Conservation (phyloP, 2,888 invertebrate genomes). For the Hedychridium roseum region DNA sequence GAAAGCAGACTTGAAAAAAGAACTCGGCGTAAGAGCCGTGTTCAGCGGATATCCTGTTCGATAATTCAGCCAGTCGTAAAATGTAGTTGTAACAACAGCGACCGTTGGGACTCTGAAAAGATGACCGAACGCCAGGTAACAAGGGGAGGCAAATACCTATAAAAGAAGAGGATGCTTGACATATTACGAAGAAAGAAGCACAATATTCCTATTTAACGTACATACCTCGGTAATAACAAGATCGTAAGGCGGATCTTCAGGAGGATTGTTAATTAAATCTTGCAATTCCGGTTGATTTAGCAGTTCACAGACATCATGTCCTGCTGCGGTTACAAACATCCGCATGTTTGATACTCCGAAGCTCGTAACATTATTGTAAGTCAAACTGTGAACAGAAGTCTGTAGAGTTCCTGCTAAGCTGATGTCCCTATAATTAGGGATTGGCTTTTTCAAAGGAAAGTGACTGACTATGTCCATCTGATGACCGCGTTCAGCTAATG, state of each 20-base stretch:
- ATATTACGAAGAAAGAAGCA: too few relatives aligned
- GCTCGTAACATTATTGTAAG: constrained; percentile 24
- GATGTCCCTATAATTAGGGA: constrained; percentile 57
- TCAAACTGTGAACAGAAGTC: constrained; percentile 35
- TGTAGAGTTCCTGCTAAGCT: constrained; percentile 34
- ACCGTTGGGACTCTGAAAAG: constrained; percentile 38
- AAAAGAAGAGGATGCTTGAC: too few relatives aligned
- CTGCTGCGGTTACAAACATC: constrained; percentile 21
- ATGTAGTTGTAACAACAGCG: constrained; percentile 18
- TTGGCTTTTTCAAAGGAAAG: constrained; percentile 50
- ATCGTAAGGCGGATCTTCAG: constrained; percentile 47
- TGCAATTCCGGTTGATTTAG: constrained; percentile 35
- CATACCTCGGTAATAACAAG: constrained; percentile 45
- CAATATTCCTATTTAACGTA: too few relatives aligned
- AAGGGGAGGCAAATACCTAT: constrained; percentile 34
- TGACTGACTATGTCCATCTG: constrained; percentile 60
- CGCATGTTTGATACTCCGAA: not conserved
- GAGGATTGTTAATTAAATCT: constrained; percentile 40
- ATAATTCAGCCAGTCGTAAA: constrained; percentile 29
- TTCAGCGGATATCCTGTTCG: constrained; percentile 36
- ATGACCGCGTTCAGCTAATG: constrained; percentile 63
- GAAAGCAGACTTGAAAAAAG: not conserved
- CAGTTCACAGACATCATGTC: constrained; percentile 33
- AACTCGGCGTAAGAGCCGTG: constrained; percentile 27
- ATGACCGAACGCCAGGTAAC: constrained; percentile 44